Evolutionary conservation across 2,113 vertebrate genomes (phyloP).

Genomic region (Spheniscus mendiculus): DNA sequence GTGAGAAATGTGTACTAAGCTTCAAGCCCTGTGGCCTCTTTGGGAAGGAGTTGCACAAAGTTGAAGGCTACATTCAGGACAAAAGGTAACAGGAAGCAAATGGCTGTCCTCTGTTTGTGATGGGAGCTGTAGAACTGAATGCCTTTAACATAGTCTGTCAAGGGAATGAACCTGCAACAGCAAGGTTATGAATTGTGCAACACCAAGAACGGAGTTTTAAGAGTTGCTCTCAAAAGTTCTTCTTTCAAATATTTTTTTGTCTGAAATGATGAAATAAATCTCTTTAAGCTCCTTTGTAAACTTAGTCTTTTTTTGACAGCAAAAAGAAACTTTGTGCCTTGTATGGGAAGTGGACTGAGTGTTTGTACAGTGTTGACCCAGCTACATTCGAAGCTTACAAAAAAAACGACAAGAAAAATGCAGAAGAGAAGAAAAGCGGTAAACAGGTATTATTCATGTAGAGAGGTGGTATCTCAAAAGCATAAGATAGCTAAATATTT

Average conservation of each 20-base stretch:
- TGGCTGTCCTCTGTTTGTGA: not conserved
- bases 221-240: not conserved
- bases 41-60: conserved; percentile 97
- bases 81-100: conserved; percentile 83
- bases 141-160: not conserved
- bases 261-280: not conserved
- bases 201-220: not conserved
- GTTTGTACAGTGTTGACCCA: conserved; percentile 88
- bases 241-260: not conserved
- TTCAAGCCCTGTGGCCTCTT: conserved; percentile 97
- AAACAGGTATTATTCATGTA: conserved; percentile 80
- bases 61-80: conserved; percentile 96
- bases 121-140: not conserved
- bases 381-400: conserved; percentile 87
- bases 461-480: not conserved
- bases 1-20: conserved; percentile 90
- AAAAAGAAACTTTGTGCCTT: conserved; percentile 94
- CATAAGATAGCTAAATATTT: not conserved
- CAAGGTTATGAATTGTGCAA: not conserved
- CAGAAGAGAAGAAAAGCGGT: conserved; percentile 89
- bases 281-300: not conserved
- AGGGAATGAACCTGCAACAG: not conserved
- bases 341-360: conserved; percentile 98
- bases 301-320: conserved; percentile 69
- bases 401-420: conserved; percentile 89